Conservation (phyloP, 2,113 vertebrate genomes). For the Nyctibius bracteatus region DNA sequence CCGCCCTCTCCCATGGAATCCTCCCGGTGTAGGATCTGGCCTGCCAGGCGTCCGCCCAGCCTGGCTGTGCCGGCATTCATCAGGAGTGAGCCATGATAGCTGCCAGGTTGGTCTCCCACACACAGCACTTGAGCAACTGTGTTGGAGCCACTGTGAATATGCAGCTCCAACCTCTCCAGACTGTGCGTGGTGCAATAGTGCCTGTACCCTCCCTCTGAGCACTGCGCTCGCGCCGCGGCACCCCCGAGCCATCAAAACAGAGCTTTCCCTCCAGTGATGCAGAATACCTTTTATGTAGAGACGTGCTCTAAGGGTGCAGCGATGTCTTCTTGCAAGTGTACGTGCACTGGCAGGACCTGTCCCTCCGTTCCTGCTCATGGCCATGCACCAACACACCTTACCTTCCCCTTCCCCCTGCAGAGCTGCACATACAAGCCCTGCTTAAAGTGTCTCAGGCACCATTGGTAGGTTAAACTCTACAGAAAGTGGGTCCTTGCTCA, state of each 20-base stretch:
- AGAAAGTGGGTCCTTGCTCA: background rate
- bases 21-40: background rate
- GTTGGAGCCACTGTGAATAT: accelerated
- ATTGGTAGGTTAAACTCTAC: accelerated
- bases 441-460: background rate
- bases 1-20: no score
- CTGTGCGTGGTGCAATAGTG: accelerated
- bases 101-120: background rate
- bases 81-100: background rate
- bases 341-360: background rate
- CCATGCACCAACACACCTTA: background rate
- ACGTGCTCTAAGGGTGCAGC: background rate
- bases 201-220: accelerated
- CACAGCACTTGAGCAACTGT: background rate
- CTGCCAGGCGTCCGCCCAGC: background rate
- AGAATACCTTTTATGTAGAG: background rate
- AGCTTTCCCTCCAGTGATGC: background rate
- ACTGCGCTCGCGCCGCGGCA: accelerated
- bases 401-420: background rate
- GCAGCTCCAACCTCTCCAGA: background rate
- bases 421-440: background rate
- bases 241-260: background rate
- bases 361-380: background rate
- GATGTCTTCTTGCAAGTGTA: background rate
- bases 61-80: accelerated